Percentiles rank a stretch among this genome's conserved stretches.
Conservation (phyloP, 37 sponge, comb jelly and placozoan species). For the Haliclona indistincta region DNA sequence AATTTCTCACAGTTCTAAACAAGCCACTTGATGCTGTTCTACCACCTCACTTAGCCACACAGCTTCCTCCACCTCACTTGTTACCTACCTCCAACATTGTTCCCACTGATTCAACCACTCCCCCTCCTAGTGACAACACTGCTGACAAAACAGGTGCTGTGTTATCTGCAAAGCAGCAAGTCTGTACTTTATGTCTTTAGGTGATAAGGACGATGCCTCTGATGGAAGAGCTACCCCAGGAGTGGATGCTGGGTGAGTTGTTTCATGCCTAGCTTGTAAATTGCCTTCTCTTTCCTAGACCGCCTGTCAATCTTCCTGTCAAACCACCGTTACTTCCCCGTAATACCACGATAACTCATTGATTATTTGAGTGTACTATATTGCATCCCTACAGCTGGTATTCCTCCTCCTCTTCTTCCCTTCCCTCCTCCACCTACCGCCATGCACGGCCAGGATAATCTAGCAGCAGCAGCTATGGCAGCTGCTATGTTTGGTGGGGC, state of each 20-base stretch:
- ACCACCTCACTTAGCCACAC: no score
- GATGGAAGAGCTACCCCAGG: conserved; percentile 66
- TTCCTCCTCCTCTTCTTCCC: conserved; percentile 39
- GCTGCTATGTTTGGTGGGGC: conserved; percentile 36
- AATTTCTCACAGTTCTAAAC: no score
- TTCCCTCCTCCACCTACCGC: conserved; percentile 28
- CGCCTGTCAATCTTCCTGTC: not conserved
- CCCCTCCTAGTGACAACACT: no score
- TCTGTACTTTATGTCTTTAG: no score
- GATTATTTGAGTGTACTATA: not conserved
- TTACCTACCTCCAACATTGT: no score
- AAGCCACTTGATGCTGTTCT: no score
- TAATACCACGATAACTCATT: not conserved
- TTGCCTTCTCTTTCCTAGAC: not conserved
- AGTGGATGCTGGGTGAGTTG: conserved; percentile 25
- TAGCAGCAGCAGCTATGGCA: conserved; percentile 48
- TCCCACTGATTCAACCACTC: no score
- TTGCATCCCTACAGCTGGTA: conserved; percentile 21
- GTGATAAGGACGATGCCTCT: conserved; percentile 27
- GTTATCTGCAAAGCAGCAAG: no score
- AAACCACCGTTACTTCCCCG: conserved; percentile 56
- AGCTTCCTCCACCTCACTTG: no score
- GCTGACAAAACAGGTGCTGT: no score
- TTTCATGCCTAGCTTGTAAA: not conserved
- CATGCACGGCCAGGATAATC: conserved; percentile 14